Evolutionary conservation across 2,113 vertebrate species (phyloP).

Genomic region (Brachirus orientalis): DNA sequence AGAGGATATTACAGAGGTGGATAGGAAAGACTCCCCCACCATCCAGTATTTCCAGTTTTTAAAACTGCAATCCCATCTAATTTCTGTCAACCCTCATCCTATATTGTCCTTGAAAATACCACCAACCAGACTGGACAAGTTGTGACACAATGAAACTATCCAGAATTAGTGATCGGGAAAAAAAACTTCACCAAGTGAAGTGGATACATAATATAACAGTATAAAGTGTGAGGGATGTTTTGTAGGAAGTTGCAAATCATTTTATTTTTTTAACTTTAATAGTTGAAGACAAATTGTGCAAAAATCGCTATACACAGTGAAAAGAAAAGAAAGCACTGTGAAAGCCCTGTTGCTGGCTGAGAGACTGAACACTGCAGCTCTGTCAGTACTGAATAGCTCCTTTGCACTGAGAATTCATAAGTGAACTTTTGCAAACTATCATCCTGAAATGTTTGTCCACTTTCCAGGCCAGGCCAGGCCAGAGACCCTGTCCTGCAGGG

Average conservation of each 20-base stretch:
- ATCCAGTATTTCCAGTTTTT: slow-evolving; percentile 45
- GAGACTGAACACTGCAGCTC: background rate
- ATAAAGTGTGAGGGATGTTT: too few species aligned
- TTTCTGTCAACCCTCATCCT: background rate
- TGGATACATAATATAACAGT: too few species aligned
- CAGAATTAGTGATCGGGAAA: background rate
- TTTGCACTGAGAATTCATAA: slow-evolving; percentile 1
- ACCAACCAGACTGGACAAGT: background rate
- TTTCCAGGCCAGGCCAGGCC: slow-evolving; percentile 12
- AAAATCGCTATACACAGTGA: background rate
- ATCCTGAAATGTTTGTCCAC: background rate
- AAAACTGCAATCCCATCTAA: too few species aligned
- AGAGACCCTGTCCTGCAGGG: slow-evolving; percentile 22
- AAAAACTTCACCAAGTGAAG: background rate
- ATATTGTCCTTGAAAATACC: background rate
- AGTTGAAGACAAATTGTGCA: too few species aligned
- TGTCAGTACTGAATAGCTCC: slow-evolving; percentile 16
- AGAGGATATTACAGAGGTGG: background rate
- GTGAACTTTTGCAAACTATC: slow-evolving; percentile 1
- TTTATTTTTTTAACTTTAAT: too few species aligned
- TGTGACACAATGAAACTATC: too few species aligned
- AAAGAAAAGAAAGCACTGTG: background rate
- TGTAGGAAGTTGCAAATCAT: background rate
- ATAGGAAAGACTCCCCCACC: background rate
- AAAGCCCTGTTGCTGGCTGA: slow-evolving; percentile 2